phyloP scores from a whole-genome alignment of 2,113 vertebrate genomes.

The Cyprinus carpio region DNA sequence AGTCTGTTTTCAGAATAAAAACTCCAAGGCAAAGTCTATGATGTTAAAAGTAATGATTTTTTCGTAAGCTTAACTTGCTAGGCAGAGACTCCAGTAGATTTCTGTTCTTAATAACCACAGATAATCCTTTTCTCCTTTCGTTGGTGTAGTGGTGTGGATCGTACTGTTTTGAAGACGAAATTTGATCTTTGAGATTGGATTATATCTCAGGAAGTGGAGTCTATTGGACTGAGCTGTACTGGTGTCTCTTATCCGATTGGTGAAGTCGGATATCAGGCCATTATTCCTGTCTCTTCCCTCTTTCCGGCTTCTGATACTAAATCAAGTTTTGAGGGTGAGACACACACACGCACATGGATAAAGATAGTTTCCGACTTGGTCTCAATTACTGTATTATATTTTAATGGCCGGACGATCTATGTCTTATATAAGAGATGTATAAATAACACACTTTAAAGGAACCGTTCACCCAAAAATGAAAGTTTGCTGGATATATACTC shows the following conservation, averaged over 20 bases:
- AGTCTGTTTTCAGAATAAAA: neutral
- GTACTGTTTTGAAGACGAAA: conserved; percentile 26
- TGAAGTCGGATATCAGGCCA: conserved; percentile 40
- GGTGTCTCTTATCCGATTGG: conserved; percentile 39
- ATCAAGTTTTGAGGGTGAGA: conserved; percentile 17
- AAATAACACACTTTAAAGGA: conserved; percentile 24
- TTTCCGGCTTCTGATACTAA: conserved; percentile 36
- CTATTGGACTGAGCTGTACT: neutral
- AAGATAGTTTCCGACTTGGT: conserved; percentile 18
- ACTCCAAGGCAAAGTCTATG: neutral
- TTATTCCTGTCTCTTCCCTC: conserved; percentile 37
- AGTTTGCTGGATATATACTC: neutral
- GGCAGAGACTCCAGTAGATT: neutral
- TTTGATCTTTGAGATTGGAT: conserved; percentile 42
- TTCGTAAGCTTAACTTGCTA: neutral
- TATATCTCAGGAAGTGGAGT: conserved; percentile 36
- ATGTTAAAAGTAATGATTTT: neutral
- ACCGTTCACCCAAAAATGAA: neutral
- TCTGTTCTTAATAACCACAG: neutral
- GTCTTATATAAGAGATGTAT: conserved; percentile 8
- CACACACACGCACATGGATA: neutral
- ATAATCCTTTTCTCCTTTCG: conserved; percentile 19
- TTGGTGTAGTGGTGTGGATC: conserved; percentile 34
- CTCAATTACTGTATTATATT: conserved; percentile 43
- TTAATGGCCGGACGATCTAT: neutral